Evolutionary conservation across 64 coral and sea anemone genomes (phyloP), one percentile per base, ranked within the genome.

Genomic region (Actinia equina): DNA sequence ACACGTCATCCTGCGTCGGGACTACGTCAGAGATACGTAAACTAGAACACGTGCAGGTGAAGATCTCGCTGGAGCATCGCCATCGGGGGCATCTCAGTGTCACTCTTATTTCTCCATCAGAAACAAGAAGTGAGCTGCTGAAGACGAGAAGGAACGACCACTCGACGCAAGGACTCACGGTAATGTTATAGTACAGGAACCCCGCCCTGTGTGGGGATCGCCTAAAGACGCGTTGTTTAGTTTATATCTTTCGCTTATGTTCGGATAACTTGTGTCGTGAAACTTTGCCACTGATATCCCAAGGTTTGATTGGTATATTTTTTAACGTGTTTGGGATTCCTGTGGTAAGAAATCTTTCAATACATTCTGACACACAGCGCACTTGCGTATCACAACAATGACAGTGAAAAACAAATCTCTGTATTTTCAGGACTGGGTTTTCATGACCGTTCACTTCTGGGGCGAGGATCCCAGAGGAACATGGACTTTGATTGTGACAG

Each of bases 381-480:
- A 49, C 54, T 6, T 11, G 13, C 54, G 13, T 15, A 10, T 56
- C 9, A 56, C 54, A 15, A 56, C 54, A 56, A 56, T 13, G 5
- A 11, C 14, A 11, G 2, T 56, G 8, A 56, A 56, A 56, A 49
- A 49, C 7, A n/a, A 2, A 56, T 56, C 54, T 56, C 14, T 56
- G 54, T 56, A 56, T 86, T 25, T 70, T 15, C 56, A 99, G 93
- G 94, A 95, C 44, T 99, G 97, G 97, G 52, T 95, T n/a, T 99
- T 99, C 61, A 99, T 99, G 97, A 99, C 90, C 14, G 97, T 99
- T 0, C 93, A 99, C 65, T 95, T 74, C 62, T 99, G 97, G 97
- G 97, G 97, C 53, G 97, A 99, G n/a, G 86, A 99, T 44, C 97
- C 97, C 5, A 95, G 78, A 86, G 97, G 97, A 86, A 52, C 92